These are phyloP conservation scores for Acleris emargana DNA, from an alignment of 2,888 invertebrate genomes.

Conservation along the genomic window DNA sequence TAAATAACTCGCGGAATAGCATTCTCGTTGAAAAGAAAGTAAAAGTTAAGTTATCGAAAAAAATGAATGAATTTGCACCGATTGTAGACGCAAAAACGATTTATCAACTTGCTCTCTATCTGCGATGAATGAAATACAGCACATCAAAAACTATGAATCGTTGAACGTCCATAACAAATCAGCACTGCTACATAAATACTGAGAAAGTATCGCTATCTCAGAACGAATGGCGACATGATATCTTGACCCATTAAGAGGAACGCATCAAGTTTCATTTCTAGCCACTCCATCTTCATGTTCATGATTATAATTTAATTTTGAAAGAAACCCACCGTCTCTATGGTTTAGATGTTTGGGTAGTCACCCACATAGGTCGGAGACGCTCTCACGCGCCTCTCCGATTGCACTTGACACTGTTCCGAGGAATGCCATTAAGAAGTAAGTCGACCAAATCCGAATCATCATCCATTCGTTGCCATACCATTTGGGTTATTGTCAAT, in stretches of 20 bases:
- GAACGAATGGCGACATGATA: conserved; percentile 35
- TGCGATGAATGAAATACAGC: conserved; percentile 21
- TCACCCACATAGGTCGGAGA: conserved; percentile 45
- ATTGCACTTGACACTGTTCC: conserved; percentile 55
- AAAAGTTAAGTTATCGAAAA: conserved; percentile 10
- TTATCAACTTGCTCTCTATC: conserved; percentile 7
- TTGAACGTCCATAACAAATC: conserved; percentile 26
- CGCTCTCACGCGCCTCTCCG: conserved; percentile 47
- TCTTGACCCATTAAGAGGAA: conserved; percentile 35
- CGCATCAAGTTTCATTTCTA: conserved; percentile 34
- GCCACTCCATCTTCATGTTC: conserved; percentile 32
- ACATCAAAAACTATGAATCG: conserved; percentile 32
- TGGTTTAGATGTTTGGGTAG: conserved; percentile 37
- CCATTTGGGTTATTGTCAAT: conserved; percentile 34
- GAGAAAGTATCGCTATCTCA: conserved; percentile 36
- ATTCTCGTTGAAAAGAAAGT: conserved; percentile 16
- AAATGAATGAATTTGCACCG: conserved; percentile 10
- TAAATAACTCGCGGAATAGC: not conserved
- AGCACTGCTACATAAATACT: conserved; percentile 25
- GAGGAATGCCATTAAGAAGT: conserved; percentile 39
- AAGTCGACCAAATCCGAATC: conserved; percentile 28
- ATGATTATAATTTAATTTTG: conserved; percentile 35
- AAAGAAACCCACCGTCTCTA: conserved; percentile 24
- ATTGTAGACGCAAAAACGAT: conserved; percentile 4
- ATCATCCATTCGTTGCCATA: conserved; percentile 21